A percentile compares a stretch with the other conserved stretches of the same genome.
Conservation (phyloP, 2,888 invertebrate genomes). For the Folsomia manolachei region DNA sequence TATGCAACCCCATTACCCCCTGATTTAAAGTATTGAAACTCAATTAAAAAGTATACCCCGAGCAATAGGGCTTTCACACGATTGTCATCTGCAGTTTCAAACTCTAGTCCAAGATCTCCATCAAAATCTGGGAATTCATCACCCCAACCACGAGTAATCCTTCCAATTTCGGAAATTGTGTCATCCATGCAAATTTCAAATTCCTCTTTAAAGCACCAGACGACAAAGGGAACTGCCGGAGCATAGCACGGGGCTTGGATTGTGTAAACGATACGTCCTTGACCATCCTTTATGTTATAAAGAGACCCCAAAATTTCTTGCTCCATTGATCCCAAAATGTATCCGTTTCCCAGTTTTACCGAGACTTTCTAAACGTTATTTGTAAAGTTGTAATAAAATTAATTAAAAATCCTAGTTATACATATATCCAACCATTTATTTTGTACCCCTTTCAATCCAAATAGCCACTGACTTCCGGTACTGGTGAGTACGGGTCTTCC, state of each 20-base stretch:
- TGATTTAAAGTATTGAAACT: conserved; percentile 33
- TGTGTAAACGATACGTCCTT: conserved; percentile 31
- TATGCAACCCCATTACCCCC: conserved; percentile 36
- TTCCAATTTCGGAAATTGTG: conserved; percentile 36
- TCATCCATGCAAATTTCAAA: conserved; percentile 42
- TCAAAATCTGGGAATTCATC: conserved; percentile 29
- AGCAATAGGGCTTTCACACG: conserved; percentile 36
- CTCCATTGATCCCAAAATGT: conserved; percentile 31
- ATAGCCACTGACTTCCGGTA: conserved; percentile 26
- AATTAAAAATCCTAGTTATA: not conserved
- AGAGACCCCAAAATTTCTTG: conserved; percentile 29
- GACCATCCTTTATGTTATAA: conserved; percentile 30
- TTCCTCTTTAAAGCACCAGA: conserved; percentile 41
- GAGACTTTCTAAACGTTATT: conserved; percentile 20
- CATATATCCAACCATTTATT: conserved; percentile 4
- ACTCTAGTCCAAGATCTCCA: conserved; percentile 29
- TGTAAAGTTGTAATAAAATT: not conserved
- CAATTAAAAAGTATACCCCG: conserved; percentile 39
- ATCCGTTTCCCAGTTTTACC: conserved; percentile 21
- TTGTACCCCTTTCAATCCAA: conserved; percentile 32
- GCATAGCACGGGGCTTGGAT: conserved; percentile 41
- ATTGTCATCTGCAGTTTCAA: conserved; percentile 31
- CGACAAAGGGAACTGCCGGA: conserved; percentile 34
- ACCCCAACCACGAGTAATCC: conserved; percentile 34
- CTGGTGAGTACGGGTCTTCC: conserved; percentile 24